Evolutionary conservation across 2,797 vertebrate species (phyloP).

Genomic region (Lagorchestes hirsutus): DNA sequence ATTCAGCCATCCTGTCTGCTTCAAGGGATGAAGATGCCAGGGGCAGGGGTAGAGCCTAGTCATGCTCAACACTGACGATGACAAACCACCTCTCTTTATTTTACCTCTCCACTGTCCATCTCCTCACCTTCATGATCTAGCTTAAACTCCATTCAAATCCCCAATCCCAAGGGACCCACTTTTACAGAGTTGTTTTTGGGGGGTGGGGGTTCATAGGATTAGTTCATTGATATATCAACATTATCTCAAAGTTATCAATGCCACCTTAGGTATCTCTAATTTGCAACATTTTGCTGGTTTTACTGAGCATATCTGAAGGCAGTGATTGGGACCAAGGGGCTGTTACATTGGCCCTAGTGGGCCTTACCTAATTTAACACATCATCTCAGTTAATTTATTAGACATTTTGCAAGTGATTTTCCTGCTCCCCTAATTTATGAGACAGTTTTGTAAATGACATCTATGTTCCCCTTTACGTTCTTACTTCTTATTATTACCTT

Average conservation of each 20-base stretch:
- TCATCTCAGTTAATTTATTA: background rate
- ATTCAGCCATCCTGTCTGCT: background rate
- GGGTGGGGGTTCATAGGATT: background rate
- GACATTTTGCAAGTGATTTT: background rate
- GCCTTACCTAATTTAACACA: background rate
- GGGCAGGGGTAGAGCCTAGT: background rate
- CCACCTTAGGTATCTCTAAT: background rate
- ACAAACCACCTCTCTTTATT: background rate
- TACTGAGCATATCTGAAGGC: background rate
- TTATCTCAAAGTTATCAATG: background rate
- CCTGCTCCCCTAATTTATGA: background rate
- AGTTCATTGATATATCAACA: background rate
- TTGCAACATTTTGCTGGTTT: background rate
- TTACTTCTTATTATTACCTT: background rate
- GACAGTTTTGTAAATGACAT: background rate
- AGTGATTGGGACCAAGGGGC: background rate
- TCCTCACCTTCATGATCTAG: background rate
- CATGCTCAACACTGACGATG: background rate
- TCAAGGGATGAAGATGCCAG: background rate
- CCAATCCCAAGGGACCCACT: background rate
- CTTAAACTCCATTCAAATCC: background rate
- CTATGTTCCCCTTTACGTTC: background rate
- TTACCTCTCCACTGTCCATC: background rate
- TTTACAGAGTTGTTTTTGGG: background rate
- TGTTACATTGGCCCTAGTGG: background rate